Base-by-base conservation (phyloP, 37 sponge, comb jelly and placozoan species). In the Chondrilla cf. caribensis region DNA sequence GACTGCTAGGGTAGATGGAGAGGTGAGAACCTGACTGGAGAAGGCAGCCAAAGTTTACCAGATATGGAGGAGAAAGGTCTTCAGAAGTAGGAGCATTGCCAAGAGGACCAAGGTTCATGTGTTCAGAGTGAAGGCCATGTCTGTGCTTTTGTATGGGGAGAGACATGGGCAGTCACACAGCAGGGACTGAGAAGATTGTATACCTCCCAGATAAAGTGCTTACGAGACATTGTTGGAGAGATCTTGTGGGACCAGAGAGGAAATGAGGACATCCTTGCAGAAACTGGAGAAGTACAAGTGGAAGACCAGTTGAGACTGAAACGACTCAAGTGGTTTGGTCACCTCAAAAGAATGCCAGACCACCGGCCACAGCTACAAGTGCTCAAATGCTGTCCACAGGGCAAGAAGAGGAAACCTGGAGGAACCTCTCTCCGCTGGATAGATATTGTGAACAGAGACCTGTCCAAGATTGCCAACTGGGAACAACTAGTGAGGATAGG, bases 141-240 rank as follows among this genome's bases (percentile, higher is more conserved):
- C 28, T 64, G 28, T 64, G 66, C 66, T 64, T 26, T n/a, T 64
- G 8, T 64, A 64, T n/a, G 28, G 66, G 22, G 66, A n/a, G 66
- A 64, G 66, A 64, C 66, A 25, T 22, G 66, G 66, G 66, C 66
- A 64, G 66, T 64, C 25, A 64, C 66, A 64, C 66, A 64, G 22
- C 28, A n/a, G 66, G 66, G 26, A 8, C 66, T 64, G 66, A 64
- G 66, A 26, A 64, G 22, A 64, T 9, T 64, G n/a, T n/a, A n/a
- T n/a, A n/a, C n/a, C n/a, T n/a, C n/a, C 66, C 26, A 64, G 26
- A 64, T 64, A n/a, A 64, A 64, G 26, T 64, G 66, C 66, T 22
- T 64, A 64, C 28, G 66, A 22, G 26, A 64, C 25, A 64, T 64
- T 64, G 66, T 64, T 25, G 66, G 66, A 9, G 66, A 24, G 25